Conservation (phyloP, 2,113 vertebrate species). For the Phalacrocorax carbo region DNA sequence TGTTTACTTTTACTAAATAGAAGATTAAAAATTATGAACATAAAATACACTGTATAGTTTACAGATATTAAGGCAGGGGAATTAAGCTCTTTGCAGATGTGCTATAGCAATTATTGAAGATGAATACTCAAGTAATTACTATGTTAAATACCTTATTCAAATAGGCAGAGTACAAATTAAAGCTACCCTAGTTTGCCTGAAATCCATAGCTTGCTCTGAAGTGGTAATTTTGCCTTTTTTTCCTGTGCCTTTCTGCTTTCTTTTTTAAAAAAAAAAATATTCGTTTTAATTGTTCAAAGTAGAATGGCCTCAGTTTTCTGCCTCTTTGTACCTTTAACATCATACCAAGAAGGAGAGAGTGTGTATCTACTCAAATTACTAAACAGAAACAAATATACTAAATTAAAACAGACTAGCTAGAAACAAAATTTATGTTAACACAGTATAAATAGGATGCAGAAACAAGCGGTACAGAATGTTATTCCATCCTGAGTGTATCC, state of each 20-base stretch:
- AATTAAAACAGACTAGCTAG: not conserved
- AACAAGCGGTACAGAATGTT: not conserved
- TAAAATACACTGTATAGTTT: conserved; percentile 5
- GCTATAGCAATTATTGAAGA: conserved; percentile 57
- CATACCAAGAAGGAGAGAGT: not conserved
- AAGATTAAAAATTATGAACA: not conserved
- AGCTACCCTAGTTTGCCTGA: conserved; percentile 4
- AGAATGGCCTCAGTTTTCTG: not conserved
- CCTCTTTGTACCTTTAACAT: not conserved
- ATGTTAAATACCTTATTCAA: conserved; percentile 62
- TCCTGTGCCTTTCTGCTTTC: not conserved
- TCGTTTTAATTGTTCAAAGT: not conserved
- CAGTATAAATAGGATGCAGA: not conserved
- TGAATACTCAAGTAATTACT: conserved; percentile 61
- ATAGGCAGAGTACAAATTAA: conserved; percentile 45
- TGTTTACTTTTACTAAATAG: conserved; percentile 29
- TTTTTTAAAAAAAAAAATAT: not conserved
- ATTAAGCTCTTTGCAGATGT: conserved; percentile 58
- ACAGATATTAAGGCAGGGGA: conserved; percentile 15
- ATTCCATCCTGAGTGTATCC: not conserved
- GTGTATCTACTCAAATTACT: not conserved
- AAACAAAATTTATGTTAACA: not conserved
- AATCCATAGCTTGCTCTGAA: not conserved
- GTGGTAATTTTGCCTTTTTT: not conserved
- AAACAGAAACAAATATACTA: not conserved